Conservation (phyloP, 2,113 vertebrate species). For the Elaphurus davidianus region DNA sequence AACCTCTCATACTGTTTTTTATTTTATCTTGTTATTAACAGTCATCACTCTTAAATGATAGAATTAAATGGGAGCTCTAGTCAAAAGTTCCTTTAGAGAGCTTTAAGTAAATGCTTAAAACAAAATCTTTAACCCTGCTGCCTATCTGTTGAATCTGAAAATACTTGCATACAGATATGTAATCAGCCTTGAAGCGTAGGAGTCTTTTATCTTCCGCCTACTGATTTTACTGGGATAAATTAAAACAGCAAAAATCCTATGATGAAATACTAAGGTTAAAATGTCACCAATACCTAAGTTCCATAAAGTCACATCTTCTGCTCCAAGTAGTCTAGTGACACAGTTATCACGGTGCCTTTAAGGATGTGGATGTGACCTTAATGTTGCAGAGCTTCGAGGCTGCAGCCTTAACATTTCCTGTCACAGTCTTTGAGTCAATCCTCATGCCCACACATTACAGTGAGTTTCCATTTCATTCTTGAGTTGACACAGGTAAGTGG, state of each 20-base stretch:
- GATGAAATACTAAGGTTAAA: conserved; percentile 62
- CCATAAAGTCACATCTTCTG: background rate
- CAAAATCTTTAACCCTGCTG: conserved; percentile 8
- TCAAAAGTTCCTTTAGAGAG: conserved; percentile 12
- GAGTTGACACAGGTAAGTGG: conserved; percentile 59
- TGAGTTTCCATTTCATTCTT: conserved; percentile 60
- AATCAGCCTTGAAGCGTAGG: background rate
- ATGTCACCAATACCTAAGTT: conserved; percentile 57
- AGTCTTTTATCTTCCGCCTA: conserved; percentile 36
- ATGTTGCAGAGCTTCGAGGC: background rate
- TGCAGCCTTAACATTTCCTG: background rate
- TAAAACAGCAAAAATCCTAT: conserved; percentile 8
- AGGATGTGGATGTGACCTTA: background rate
- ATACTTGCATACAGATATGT: background rate
- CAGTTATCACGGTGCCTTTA: background rate
- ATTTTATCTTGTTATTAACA: conserved; percentile 28
- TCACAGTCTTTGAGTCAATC: conserved; percentile 50
- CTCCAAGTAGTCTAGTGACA: background rate
- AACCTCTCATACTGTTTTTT: background rate
- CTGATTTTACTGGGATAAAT: conserved; percentile 45
- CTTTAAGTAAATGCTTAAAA: conserved; percentile 3
- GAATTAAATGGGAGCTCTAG: conserved; percentile 6
- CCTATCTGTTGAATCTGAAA: conserved; percentile 12
- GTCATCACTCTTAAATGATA: conserved; percentile 15
- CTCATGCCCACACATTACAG: conserved; percentile 46